Conservation (phyloP, 2,888 invertebrate species). For the Hirtodrosophila trivittata region DNA sequence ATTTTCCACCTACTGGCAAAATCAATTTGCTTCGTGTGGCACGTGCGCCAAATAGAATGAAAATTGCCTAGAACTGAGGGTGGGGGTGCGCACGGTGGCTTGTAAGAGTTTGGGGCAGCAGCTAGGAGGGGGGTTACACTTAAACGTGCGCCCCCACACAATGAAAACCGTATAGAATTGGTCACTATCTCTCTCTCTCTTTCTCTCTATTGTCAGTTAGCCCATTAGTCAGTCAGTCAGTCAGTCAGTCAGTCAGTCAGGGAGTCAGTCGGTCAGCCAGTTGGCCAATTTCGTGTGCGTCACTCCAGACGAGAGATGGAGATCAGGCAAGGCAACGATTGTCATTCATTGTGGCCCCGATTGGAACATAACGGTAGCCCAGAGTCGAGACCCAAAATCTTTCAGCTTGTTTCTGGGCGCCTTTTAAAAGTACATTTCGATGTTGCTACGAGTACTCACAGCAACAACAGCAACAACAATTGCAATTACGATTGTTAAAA, state of each 20-base stretch:
- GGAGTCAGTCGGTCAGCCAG: slow-evolving; percentile 27
- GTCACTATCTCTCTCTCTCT: slow-evolving; percentile 19
- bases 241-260: slow-evolving; percentile 12
- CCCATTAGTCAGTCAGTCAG: too few species aligned
- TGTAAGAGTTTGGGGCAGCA: neutral
- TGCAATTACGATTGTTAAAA: slow-evolving; percentile 70
- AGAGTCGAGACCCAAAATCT: slow-evolving; percentile 38
- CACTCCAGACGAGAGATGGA: slow-evolving; percentile 52
- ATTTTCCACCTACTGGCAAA: slow-evolving; percentile 83
- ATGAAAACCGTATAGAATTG: slow-evolving; percentile 27
- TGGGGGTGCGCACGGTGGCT: too few species aligned
- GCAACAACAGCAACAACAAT: slow-evolving; percentile 56
- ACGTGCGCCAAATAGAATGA: slow-evolving; percentile 83
- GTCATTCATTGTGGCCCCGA: slow-evolving; percentile 67
- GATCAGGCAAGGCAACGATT: slow-evolving; percentile 52
- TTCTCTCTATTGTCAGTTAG: slow-evolving; percentile 14
- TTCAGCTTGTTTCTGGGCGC: slow-evolving; percentile 41
- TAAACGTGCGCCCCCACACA: slow-evolving; percentile 56
- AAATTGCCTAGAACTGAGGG: slow-evolving; percentile 55
- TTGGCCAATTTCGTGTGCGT: slow-evolving; percentile 69
- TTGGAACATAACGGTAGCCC: slow-evolving; percentile 71
- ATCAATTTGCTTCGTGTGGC: slow-evolving; percentile 84
- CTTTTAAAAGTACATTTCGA: slow-evolving; percentile 71
- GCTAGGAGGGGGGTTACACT: slow-evolving; percentile 11
- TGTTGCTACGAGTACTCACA: slow-evolving; percentile 35